Evolutionary conservation across 2,113 vertebrate genomes (phyloP).

Genomic region (Dipodomys stephensi): DNA sequence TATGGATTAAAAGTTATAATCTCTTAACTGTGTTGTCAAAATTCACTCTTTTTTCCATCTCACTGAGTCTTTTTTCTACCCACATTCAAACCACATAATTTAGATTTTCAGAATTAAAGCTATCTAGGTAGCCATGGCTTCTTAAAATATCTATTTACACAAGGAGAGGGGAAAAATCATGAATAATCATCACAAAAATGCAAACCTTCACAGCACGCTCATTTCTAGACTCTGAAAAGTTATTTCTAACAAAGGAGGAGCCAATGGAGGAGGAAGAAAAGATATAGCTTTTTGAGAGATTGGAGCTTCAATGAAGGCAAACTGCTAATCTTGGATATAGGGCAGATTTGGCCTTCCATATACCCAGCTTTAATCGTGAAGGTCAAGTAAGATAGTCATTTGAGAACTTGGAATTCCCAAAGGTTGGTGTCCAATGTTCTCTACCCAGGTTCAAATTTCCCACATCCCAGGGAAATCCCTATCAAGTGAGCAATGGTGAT

Average conservation of each 20-base stretch:
- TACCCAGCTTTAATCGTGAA: background rate
- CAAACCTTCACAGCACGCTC: background rate
- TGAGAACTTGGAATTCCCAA: too few relatives aligned
- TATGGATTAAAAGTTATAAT: background rate
- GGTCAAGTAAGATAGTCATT: background rate
- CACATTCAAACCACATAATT: background rate
- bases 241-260: background rate
- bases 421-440: background rate
- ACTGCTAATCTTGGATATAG: background rate
- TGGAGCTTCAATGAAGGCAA: background rate
- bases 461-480: background rate
- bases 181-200: background rate
- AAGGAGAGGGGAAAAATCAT: background rate
- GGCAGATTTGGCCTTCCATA: background rate
- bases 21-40: background rate
- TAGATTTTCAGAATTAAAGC: background rate
- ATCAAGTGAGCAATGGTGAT: too few relatives aligned
- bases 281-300: background rate
- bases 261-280: background rate
- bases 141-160: background rate
- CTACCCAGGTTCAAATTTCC: background rate
- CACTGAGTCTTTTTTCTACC: background rate
- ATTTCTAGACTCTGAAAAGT: background rate
- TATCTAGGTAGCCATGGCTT: background rate
- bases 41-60: background rate